These are phyloP conservation scores for Orchestes rusci DNA, from an alignment of 2,888 invertebrate species.

Conservation along the genomic window DNA sequence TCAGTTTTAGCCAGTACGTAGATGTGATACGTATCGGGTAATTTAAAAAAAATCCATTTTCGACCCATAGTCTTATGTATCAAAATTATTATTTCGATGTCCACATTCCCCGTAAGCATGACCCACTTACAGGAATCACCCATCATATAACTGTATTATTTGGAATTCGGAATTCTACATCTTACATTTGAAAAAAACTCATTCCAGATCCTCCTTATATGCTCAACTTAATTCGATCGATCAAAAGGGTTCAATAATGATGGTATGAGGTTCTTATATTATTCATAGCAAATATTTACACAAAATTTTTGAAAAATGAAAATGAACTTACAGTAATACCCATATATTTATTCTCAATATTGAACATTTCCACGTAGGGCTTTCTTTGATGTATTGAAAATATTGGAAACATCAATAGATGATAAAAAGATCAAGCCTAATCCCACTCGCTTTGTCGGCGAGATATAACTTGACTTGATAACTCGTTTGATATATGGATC, in stretches of 20 bases:
- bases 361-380: conserved; percentile 10
- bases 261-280: no score
- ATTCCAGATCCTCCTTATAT: background rate
- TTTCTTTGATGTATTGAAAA: conserved; percentile 25
- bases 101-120: no score
- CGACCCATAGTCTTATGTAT: no score
- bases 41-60: no score
- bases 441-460: conserved; percentile 30
- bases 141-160: no score
- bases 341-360: conserved; percentile 18
- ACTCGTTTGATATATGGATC: conserved; percentile 28
- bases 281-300: no score
- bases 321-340: conserved; percentile 10
- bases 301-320: conserved; percentile 9
- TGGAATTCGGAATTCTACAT: no score
- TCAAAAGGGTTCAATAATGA: no score
- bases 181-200: background rate
- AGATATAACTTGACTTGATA: conserved; percentile 29
- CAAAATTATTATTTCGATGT: no score
- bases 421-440: conserved; percentile 30
- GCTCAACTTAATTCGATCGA: background rate
- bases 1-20: no score
- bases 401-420: conserved; percentile 30
- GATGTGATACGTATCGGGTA: no score
- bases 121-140: no score